These are phyloP conservation scores for Pipistrellus kuhlii DNA, from an alignment of 2,797 vertebrate genomes.

Conservation along the genomic window DNA sequence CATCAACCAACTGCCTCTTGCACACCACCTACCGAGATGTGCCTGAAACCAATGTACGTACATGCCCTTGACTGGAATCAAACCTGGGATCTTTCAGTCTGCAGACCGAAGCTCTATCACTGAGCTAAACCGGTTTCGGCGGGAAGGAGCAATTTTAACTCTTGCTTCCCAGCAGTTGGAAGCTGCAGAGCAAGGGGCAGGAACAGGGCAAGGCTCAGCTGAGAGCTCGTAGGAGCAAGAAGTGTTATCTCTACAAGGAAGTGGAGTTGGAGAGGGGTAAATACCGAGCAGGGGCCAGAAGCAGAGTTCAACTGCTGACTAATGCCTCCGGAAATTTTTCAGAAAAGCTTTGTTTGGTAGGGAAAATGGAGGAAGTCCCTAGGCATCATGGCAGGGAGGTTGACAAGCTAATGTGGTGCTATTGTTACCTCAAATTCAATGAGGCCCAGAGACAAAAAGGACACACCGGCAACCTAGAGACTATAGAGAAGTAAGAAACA, in stretches of 20 bases:
- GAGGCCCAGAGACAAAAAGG: neutral
- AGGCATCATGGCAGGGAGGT: neutral
- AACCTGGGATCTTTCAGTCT: too few species aligned
- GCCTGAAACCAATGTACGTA: too few species aligned
- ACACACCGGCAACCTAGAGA: neutral
- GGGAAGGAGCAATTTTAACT: neutral
- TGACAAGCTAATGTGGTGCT: neutral
- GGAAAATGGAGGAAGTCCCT: neutral
- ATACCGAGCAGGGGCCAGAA: neutral
- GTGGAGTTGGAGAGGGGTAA: too few species aligned
- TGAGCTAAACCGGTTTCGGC: too few species aligned
- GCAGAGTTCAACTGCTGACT: neutral
- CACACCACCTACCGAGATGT: too few species aligned
- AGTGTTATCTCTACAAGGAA: neutral
- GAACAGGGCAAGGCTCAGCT: neutral
- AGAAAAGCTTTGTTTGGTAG: neutral
- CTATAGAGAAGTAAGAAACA: neutral
- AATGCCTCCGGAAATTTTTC: neutral
- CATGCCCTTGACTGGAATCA: too few species aligned
- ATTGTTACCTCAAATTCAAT: neutral
- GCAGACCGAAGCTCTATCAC: too few species aligned
- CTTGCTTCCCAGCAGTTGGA: neutral
- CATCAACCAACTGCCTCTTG: too few species aligned
- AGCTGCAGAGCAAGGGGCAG: neutral
- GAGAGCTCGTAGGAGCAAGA: neutral